These are phyloP conservation scores for Chaetophractus vellerosus DNA, from an alignment of 2,797 vertebrate species.

Conservation along the genomic window DNA sequence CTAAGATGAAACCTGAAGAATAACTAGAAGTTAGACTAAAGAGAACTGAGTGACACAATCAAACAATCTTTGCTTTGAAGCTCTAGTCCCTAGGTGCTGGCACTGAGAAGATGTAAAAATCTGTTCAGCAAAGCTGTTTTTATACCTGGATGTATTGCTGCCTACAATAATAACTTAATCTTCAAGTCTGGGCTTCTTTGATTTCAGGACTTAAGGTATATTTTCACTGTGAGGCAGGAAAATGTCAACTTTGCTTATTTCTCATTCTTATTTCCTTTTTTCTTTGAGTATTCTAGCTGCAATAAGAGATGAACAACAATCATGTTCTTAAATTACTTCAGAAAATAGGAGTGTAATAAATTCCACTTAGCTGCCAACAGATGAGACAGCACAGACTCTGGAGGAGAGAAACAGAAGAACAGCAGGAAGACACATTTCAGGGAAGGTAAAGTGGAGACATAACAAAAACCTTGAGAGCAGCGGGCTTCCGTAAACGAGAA, in stretches of 20 bases:
- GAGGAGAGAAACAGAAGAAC: slow-evolving; percentile 69
- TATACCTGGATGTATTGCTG: slow-evolving; percentile 47
- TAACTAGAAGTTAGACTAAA: slow-evolving; percentile 36
- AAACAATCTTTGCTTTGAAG: slow-evolving; percentile 54
- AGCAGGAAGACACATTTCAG: slow-evolving; percentile 63
- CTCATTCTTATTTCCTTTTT: slow-evolving; percentile 72
- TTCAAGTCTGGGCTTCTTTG: slow-evolving; percentile 61
- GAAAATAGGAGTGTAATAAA: slow-evolving; percentile 78
- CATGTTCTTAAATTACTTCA: slow-evolving; percentile 83
- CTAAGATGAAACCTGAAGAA: slow-evolving; percentile 25
- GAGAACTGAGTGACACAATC: slow-evolving; percentile 5
- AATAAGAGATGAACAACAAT: slow-evolving; percentile 82
- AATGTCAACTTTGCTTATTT: slow-evolving; percentile 73
- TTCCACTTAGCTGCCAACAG: slow-evolving; percentile 78
- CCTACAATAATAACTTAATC: slow-evolving; percentile 43
- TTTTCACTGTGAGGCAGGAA: slow-evolving; percentile 12
- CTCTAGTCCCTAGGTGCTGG: not conserved
- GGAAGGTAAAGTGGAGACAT: not conserved
- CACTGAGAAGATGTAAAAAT: slow-evolving; percentile 39
- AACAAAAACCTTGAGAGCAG: slow-evolving; percentile 59
- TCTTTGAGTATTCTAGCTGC: slow-evolving; percentile 79
- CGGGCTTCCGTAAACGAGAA: not conserved
- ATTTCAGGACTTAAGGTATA: slow-evolving; percentile 63
- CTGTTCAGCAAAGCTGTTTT: slow-evolving; percentile 52
- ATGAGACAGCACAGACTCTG: slow-evolving; percentile 69